Conservation (phyloP, 2,888 invertebrate genomes). For the Phyllotreta striolata region DNA sequence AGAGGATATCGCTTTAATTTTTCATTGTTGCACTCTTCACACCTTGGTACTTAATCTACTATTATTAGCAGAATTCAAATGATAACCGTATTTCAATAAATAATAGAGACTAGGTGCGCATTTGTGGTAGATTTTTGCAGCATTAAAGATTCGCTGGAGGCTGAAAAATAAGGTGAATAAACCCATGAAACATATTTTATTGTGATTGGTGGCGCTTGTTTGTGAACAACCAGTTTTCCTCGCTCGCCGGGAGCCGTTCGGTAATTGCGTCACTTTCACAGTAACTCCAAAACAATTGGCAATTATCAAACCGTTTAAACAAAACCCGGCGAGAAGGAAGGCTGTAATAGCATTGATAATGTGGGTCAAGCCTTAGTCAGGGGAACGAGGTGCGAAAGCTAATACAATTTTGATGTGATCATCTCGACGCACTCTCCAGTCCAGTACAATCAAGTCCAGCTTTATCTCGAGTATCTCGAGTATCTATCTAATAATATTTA, state of each 20-base stretch:
- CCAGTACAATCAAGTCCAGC: no score
- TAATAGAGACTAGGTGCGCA: no score
- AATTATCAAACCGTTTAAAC: slow-evolving; percentile 28
- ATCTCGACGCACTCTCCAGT: no score
- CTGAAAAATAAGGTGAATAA: slow-evolving; percentile 25
- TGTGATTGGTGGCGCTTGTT: slow-evolving; percentile 27
- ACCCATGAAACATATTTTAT: slow-evolving; percentile 19
- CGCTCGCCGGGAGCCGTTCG: slow-evolving; percentile 18
- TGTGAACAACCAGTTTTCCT: slow-evolving; percentile 22
- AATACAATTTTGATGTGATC: no score
- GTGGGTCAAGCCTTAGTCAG: slow-evolving; percentile 19
- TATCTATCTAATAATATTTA: no score
- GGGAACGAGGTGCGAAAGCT: not conserved
- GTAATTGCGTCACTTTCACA: slow-evolving; percentile 29
- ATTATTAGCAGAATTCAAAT: no score
- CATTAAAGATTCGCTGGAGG: not conserved
- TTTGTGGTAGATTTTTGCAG: no score
- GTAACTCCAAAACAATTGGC: slow-evolving; percentile 27
- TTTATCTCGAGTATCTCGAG: no score
- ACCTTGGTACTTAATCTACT: no score
- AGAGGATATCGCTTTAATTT: no score
- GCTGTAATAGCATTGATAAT: slow-evolving; percentile 17
- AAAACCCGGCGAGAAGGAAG: slow-evolving; percentile 13
- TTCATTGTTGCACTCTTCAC: no score
- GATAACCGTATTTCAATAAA: no score